phyloP scores from a whole-genome alignment of 1,140 invertebrate genomes.

The Cryptotermes secundus region DNA sequence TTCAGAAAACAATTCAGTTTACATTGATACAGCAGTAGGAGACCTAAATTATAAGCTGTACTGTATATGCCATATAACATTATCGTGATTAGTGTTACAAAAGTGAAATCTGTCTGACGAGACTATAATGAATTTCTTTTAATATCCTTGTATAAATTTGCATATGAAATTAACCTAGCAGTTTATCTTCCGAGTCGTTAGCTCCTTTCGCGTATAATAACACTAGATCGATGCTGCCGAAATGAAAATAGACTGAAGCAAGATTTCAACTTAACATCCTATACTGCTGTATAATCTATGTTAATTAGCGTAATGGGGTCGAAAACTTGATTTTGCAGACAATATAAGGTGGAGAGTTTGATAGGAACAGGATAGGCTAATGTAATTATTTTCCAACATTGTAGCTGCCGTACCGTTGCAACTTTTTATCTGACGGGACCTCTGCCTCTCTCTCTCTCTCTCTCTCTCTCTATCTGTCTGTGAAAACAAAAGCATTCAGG shows the following conservation, averaged over 20 bases:
- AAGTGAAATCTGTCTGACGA: too few species aligned
- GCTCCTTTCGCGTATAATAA: not conserved
- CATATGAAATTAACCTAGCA: not conserved
- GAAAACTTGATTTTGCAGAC: conserved; percentile 11
- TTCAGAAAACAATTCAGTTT: too few species aligned
- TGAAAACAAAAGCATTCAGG: conserved; percentile 10
- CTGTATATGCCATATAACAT: too few species aligned
- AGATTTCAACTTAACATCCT: not conserved
- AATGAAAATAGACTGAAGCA: conserved; percentile 14
- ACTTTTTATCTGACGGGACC: not conserved
- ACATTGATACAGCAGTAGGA: too few species aligned
- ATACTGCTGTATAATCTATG: not conserved
- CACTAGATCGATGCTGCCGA: not conserved
- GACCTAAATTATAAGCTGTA: too few species aligned
- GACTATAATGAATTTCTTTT: too few species aligned
- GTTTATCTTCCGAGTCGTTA: conserved; percentile 4
- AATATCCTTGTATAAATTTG: not conserved
- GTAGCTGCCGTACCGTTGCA: not conserved
- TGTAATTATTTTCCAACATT: conserved; percentile 18
- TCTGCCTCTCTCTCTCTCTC: too few species aligned
- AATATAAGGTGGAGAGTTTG: not conserved
- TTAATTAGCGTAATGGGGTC: conserved; percentile 19
- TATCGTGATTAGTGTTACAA: too few species aligned
- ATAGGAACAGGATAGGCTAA: not conserved
- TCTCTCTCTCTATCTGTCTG: not conserved